Evolutionary conservation across 2,888 invertebrate species (phyloP).

Genomic region (Orchesella flavescens): DNA sequence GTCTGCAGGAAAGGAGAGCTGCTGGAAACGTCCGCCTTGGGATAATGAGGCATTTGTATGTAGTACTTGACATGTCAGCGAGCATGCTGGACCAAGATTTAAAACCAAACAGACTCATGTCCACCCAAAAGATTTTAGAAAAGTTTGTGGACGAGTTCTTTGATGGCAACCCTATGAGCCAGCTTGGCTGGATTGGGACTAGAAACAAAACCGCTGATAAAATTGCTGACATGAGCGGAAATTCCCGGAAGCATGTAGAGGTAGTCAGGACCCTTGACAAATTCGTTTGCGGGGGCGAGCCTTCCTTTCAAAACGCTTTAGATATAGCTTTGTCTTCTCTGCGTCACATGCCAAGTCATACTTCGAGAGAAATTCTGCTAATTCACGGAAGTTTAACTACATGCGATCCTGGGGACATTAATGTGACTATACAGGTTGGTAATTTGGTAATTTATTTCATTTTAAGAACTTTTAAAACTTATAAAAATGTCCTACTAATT

Average conservation of each 20-base stretch:
- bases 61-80: conserved; percentile 94
- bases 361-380: conserved; percentile 93
- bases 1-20: conserved; percentile 80
- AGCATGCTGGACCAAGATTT: conserved; percentile 96
- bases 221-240: conserved; percentile 91
- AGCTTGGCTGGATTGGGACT: conserved; percentile 92
- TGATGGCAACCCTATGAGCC: conserved; percentile 98
- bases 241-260: conserved; percentile 85
- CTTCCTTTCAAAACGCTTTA: conserved; percentile 95
- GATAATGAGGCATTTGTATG: conserved; percentile 97
- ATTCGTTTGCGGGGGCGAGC: conserved; percentile 88
- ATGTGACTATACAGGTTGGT: conserved; percentile 83
- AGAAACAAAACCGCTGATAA: conserved; percentile 96
- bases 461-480: no score
- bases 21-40: conserved; percentile 88
- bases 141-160: conserved; percentile 97
- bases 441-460: not conserved
- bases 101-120: conserved; percentile 91
- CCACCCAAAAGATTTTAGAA: conserved; percentile 91
- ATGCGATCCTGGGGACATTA: conserved; percentile 96
- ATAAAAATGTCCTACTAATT: no score
- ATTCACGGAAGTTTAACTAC: conserved; percentile 95
- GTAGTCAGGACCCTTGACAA: conserved; percentile 74
- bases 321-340: conserved; percentile 90
- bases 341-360: conserved; percentile 92